Evolutionary conservation across 2,113 vertebrate genomes (phyloP), one percentile per base, ranked within the genome.

Genomic region (Plecturocebus donacophilus): DNA sequence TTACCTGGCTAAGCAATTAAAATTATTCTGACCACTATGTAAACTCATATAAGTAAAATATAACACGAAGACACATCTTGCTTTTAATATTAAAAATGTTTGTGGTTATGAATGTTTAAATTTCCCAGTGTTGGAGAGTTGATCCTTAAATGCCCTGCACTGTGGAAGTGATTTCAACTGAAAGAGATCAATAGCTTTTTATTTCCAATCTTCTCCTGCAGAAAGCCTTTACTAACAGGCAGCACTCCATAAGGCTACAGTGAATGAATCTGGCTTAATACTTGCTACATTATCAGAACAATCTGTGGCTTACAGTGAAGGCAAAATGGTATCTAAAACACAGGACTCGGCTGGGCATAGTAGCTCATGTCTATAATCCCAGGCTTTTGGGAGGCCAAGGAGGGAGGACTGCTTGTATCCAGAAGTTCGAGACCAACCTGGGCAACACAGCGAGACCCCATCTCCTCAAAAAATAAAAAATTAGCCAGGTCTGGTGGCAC

Each of bases 141-240:
- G 66, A 23, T 9, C 32, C 42, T 80, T 21, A 35, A 35, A 49
- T 2, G 32, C 0, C 49, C 32, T 25, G 42, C 76, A 79, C 19
- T 0, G 3, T 54, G 20, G 9, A 49, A 40, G 23, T 1, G 7
- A 0, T 8, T 47, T 21, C 38, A 21, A 1, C 0, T 35, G 66
- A 64, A 70, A 58, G 42, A 32, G 1, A 27, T 0, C 38, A 66
- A 6, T 2, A 3, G 68, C 38, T 86, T 30, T 27, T 38, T 54
- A 52, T 12, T 52, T 61, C 81, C 10, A 21, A 35, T 21, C 30
- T 45, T 93, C 38, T 45, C 45, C 80, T 42, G 20, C 2, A 54
- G 68, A 12, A 70, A 32, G 30, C 61, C 11, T 30, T 6, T 2
- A 45, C 32, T 54, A 70, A 25, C 0, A 35, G 35, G 35, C 1